Evolutionary conservation across 2,888 invertebrate species (phyloP).

Genomic region (Chromoteleia sp.): DNA sequence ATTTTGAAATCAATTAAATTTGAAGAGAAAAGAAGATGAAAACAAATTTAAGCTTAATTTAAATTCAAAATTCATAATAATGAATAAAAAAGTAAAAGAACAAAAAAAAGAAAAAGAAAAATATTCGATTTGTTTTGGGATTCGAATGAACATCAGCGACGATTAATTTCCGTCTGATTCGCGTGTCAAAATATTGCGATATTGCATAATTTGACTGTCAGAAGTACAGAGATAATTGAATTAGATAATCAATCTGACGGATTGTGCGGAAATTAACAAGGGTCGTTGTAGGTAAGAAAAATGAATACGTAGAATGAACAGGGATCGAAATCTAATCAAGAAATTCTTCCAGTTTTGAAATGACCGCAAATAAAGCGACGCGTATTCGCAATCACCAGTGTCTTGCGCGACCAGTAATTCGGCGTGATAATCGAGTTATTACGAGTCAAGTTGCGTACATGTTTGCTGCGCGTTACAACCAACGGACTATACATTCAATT

Average conservation of each 20-base stretch:
- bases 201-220: conserved; percentile 61
- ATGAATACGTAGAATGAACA: not conserved
- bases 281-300: conserved; percentile 13
- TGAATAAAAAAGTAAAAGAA: no score
- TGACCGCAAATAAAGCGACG: not conserved
- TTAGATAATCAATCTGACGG: conserved; percentile 51
- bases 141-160: not conserved
- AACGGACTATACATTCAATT: conserved; percentile 33
- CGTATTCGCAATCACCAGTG: conserved; percentile 6
- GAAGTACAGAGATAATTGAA: conserved; percentile 52
- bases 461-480: conserved; percentile 31
- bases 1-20: no score
- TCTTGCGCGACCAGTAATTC: conserved; percentile 17
- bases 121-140: conserved; percentile 2
- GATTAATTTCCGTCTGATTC: conserved; percentile 19
- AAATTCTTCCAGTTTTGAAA: not conserved
- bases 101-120: no score
- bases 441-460: conserved; percentile 30
- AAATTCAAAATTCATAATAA: conserved; percentile 4
- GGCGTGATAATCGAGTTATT: conserved; percentile 32
- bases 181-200: conserved; percentile 43
- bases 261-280: conserved; percentile 36
- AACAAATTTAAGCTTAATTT: no score
- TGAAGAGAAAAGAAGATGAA: no score
- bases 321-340: not conserved